Conservation (phyloP, 2,888 invertebrate species). For the Drosophila nr. perissopoda region DNA sequence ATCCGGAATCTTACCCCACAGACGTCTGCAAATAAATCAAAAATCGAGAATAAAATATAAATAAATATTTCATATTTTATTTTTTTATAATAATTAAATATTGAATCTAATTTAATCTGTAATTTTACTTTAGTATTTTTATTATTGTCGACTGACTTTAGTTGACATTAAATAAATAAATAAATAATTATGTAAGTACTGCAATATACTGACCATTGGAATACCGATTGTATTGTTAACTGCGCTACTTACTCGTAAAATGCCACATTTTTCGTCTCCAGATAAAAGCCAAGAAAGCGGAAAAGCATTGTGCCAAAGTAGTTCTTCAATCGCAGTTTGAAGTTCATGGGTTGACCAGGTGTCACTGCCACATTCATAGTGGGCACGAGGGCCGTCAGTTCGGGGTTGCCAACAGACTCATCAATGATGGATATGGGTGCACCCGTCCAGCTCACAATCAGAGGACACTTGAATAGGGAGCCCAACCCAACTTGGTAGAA, state of each 20-base stretch:
- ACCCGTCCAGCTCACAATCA: slow-evolving; percentile 71
- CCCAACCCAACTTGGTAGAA: slow-evolving; percentile 76
- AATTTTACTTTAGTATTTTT: background rate
- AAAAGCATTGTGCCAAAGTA: slow-evolving; percentile 42
- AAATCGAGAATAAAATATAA: background rate
- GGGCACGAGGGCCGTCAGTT: slow-evolving; percentile 74
- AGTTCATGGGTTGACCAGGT: slow-evolving; percentile 57
- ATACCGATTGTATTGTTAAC: background rate
- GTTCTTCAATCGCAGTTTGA: slow-evolving; percentile 67
- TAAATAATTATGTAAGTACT: background rate
- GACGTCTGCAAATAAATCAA: slow-evolving; percentile 22
- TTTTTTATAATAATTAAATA: no score
- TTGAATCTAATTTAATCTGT: background rate
- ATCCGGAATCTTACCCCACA: slow-evolving; percentile 44
- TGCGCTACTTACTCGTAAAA: slow-evolving; percentile 68
- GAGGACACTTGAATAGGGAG: slow-evolving; percentile 77
- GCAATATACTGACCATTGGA: no score
- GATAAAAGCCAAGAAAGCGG: slow-evolving; percentile 8
- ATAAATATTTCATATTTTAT: no score
- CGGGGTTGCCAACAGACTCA: slow-evolving; percentile 75
- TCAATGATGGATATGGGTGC: slow-evolving; percentile 64
- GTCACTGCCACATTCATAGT: slow-evolving; percentile 49
- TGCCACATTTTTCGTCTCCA: slow-evolving; percentile 31
- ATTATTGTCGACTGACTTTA: background rate
- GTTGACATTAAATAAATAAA: background rate